Percentiles rank a stretch among this genome's conserved stretches.
Conservation (phyloP, 2,113 vertebrate species). For the Sporophila hypoxantha region DNA sequence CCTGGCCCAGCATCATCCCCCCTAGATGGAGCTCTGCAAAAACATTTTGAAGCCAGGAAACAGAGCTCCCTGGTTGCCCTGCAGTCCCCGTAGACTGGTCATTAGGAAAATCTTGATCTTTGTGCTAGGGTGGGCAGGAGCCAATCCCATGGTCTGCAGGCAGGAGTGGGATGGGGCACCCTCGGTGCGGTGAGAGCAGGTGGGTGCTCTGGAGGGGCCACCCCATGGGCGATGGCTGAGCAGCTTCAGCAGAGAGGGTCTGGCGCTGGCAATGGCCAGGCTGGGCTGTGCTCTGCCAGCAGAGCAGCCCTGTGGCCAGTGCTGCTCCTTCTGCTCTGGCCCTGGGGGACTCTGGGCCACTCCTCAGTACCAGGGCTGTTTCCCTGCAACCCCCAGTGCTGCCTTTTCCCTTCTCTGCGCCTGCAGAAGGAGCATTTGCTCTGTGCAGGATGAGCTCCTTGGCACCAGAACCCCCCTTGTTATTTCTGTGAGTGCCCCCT, state of each 20-base stretch:
- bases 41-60: conserved; percentile 5
- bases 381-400: not conserved
- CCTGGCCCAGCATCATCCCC: conserved; percentile 14
- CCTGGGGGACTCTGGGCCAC: not conserved
- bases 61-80: not conserved
- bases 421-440: not conserved
- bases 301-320: not conserved
- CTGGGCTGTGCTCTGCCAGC: not conserved
- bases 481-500: not conserved
- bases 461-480: accelerated
- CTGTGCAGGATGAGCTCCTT: not conserved
- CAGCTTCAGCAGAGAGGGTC: not conserved
- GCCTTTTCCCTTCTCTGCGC: not conserved
- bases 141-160: no score
- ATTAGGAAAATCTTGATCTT: not conserved
- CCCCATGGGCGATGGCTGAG: not conserved
- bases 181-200: not conserved
- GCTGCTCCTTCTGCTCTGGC: not conserved
- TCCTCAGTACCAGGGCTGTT: not conserved
- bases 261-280: accelerated
- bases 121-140: not conserved
- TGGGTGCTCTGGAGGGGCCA: accelerated
- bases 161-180: not conserved
- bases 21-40: conserved; percentile 61
- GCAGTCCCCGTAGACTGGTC: not conserved